phyloP scores from a whole-genome alignment of 2,888 invertebrate species.

The Torymus texanus region DNA sequence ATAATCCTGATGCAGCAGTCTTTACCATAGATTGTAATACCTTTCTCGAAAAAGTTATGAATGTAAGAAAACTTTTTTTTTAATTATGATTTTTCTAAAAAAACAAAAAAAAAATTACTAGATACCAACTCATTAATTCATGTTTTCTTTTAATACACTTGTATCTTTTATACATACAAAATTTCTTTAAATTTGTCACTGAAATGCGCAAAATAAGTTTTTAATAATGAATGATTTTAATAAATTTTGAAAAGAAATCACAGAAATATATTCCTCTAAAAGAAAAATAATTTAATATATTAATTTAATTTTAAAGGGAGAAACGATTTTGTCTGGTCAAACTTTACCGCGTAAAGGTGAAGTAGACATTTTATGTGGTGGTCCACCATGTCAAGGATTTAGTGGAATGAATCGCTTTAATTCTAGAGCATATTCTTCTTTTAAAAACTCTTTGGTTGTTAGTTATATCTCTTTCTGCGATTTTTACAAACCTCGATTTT shows the following conservation, averaged over 20 bases:
- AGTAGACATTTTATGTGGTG: slow-evolving; percentile 89
- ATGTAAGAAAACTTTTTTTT: slow-evolving; percentile 70
- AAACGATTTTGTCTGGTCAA: slow-evolving; percentile 76
- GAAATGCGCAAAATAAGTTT: too few species aligned
- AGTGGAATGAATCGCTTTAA: slow-evolving; percentile 93
- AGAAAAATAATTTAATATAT: slow-evolving; percentile 11
- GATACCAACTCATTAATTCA: too few species aligned
- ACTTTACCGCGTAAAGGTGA: slow-evolving; percentile 85
- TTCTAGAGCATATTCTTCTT: slow-evolving; percentile 87
- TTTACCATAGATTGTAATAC: slow-evolving; percentile 88
- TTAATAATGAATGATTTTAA: too few species aligned
- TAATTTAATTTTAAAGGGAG: slow-evolving; percentile 71
- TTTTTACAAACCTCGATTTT: slow-evolving; percentile 88
- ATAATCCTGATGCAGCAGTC: slow-evolving; percentile 84
- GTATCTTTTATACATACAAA: too few species aligned
- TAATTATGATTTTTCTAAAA: background rate
- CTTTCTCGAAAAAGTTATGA: slow-evolving; percentile 81
- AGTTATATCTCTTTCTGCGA: slow-evolving; percentile 91
- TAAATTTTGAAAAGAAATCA: too few species aligned
- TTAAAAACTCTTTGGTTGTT: slow-evolving; percentile 89
- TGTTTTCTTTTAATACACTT: too few species aligned
- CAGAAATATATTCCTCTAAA: background rate
- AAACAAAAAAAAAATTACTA: too few species aligned
- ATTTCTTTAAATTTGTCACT: too few species aligned
- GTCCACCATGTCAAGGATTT: slow-evolving; percentile 93